A percentile compares a stretch with the other conserved stretches of the same genome.
Evolutionary conservation across 2,113 vertebrate genomes (phyloP).

Genomic region (Lathamus discolor): DNA sequence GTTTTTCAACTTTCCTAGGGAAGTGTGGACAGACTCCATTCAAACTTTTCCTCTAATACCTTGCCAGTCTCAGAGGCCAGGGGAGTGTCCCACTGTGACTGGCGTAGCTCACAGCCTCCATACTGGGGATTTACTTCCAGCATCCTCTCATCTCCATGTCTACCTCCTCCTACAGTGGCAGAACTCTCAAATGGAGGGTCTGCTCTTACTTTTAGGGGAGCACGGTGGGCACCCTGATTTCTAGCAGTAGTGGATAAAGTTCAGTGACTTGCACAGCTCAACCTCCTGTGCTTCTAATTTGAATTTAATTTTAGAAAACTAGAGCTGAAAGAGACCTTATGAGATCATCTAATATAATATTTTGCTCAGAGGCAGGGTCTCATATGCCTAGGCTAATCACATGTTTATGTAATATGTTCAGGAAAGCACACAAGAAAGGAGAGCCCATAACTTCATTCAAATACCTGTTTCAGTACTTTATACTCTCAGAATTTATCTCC

Average conservation of each 20-base stretch:
- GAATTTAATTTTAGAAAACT: background rate
- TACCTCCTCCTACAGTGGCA: background rate
- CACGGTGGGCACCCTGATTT: background rate
- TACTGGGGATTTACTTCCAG: background rate
- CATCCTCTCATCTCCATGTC: background rate
- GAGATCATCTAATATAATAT: background rate
- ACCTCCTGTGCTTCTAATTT: background rate
- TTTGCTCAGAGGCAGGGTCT: background rate
- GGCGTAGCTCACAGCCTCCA: background rate
- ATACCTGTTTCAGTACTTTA: background rate
- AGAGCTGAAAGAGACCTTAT: background rate
- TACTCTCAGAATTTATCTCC: background rate
- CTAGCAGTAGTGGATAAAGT: background rate
- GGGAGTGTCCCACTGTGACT: background rate
- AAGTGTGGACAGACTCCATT: background rate
- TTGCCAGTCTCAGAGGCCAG: background rate
- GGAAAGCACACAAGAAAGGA: background rate
- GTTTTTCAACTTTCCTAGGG: background rate
- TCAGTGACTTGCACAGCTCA: background rate
- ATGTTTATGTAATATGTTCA: background rate
- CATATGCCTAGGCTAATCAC: background rate
- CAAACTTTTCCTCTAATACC: background rate
- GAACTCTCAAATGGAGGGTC: background rate
- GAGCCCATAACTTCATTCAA: background rate
- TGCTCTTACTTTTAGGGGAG: background rate